Evolutionary conservation across 2,797 vertebrate species (phyloP).

Genomic region (Anisognathus igniventris): DNA sequence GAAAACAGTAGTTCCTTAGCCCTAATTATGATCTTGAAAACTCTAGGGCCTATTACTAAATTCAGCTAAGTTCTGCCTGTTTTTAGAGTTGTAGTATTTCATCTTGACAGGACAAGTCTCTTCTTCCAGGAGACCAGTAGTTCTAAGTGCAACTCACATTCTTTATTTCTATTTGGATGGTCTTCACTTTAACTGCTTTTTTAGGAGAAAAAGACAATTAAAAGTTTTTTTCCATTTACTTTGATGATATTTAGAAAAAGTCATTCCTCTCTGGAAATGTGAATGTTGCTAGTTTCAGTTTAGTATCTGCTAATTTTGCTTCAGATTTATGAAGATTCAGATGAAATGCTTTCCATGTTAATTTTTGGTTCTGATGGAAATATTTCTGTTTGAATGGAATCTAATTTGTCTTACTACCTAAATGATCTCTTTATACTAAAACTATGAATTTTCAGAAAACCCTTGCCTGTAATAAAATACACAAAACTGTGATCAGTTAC

Average conservation of each 20-base stretch:
- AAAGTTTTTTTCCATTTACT: background rate
- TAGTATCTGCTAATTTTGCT: background rate
- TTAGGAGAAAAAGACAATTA: background rate
- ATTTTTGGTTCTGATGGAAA: background rate
- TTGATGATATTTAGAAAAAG: background rate
- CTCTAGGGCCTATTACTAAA: background rate
- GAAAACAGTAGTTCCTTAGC: background rate
- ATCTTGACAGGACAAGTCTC: background rate
- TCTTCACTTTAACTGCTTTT: background rate
- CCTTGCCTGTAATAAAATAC: background rate
- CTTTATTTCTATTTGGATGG: background rate
- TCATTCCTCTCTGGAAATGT: background rate
- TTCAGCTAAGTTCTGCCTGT: background rate
- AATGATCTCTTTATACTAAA: background rate
- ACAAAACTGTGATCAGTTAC: background rate
- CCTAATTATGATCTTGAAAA: background rate
- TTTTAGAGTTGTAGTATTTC: background rate
- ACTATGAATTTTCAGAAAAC: background rate
- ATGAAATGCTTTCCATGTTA: background rate
- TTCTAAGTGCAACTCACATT: background rate
- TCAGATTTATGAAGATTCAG: background rate
- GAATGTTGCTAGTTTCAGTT: background rate
- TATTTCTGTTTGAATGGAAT: background rate
- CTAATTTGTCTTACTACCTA: background rate
- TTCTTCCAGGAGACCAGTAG: background rate